These are phyloP conservation scores for Mythimna loreyi DNA, from an alignment of 2,888 invertebrate species.

Conservation along the genomic window DNA sequence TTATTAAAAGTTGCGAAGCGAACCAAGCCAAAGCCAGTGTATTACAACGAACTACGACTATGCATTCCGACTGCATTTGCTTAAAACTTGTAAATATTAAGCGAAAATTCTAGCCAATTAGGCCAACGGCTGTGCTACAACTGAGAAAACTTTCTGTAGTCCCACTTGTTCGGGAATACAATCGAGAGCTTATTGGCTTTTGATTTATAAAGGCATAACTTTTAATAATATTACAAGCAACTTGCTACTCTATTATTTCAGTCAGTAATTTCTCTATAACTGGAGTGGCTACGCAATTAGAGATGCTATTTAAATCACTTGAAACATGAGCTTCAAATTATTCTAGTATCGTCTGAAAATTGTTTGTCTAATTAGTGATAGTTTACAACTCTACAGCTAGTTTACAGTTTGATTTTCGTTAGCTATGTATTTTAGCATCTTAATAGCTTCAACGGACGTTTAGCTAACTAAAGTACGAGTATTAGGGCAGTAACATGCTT, in stretches of 20 bases:
- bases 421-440: conserved; percentile 5
- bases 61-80: conserved; percentile 78
- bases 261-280: conserved; percentile 31
- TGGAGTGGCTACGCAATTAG: conserved; percentile 30
- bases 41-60: conserved; percentile 66
- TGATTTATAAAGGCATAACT: conserved; percentile 73
- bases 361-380: conserved; percentile 40
- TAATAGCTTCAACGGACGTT: not conserved
- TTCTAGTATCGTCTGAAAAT: conserved; percentile 20
- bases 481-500: not conserved
- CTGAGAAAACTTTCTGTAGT: conserved; percentile 78
- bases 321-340: conserved; percentile 31
- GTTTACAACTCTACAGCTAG: conserved; percentile 2
- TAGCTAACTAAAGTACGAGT: not conserved
- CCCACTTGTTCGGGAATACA: conserved; percentile 75
- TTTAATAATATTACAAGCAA: conserved; percentile 47
- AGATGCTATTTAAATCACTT: conserved; percentile 25
- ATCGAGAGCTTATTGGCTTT: conserved; percentile 81
- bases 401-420: conserved; percentile 12
- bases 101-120: conserved; percentile 86
- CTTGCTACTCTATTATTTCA: conserved; percentile 42
- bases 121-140: conserved; percentile 78
- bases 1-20: conserved; percentile 70
- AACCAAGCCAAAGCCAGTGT: conserved; percentile 71
- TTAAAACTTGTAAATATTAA: conserved; percentile 85